Conservation (phyloP, 2,113 vertebrate genomes). For the Choloepus hoffmanni region DNA sequence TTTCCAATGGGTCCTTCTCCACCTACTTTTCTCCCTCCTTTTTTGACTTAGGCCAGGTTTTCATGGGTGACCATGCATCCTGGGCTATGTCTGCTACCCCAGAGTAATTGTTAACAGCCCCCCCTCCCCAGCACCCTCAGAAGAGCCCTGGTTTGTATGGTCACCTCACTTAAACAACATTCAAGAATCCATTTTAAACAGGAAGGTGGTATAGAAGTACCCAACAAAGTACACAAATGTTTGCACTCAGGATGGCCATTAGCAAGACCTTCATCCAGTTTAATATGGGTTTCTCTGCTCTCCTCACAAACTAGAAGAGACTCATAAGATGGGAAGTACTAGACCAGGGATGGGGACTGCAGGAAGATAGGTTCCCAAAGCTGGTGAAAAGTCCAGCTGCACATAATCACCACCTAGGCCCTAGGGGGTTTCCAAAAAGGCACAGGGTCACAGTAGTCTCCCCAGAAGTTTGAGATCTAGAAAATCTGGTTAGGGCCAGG, state of each 20-base stretch:
- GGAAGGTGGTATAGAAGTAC: background rate
- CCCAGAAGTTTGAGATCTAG: background rate
- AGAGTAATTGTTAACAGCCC: background rate
- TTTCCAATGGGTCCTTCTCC: background rate
- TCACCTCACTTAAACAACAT: background rate
- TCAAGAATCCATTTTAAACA: slow-evolving; percentile 15
- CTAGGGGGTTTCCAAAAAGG: background rate
- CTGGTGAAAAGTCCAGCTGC: background rate
- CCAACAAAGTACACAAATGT: background rate
- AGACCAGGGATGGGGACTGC: too few species aligned
- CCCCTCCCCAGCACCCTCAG: background rate
- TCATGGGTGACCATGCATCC: background rate
- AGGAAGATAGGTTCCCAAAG: background rate
- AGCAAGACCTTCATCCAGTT: background rate
- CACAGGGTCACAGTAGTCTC: background rate
- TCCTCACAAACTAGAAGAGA: slow-evolving; percentile 1
- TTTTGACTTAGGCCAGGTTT: background rate
- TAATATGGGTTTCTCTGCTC: background rate
- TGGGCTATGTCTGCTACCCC: background rate
- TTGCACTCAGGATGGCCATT: background rate
- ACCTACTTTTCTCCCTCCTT: background rate
- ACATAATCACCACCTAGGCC: background rate
- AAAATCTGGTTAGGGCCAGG: background rate
- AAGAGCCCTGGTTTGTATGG: background rate
- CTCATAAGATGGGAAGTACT: background rate